Base-by-base conservation (phyloP, 2,888 invertebrate genomes). In the Malthinus seriepunctatus region DNA sequence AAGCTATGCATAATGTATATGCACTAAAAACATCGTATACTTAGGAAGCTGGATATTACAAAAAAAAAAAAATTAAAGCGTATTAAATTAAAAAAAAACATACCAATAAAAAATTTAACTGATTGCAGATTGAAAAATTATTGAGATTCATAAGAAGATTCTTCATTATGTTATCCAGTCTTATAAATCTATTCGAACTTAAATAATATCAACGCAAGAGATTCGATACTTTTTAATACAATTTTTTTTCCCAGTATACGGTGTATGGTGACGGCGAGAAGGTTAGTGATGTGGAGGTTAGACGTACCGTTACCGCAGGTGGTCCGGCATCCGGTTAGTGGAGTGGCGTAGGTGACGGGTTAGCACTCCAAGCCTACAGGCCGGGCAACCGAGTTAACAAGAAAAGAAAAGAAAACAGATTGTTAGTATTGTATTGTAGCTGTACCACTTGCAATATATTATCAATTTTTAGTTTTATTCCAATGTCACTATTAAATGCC, bases 281-380 rank as follows among this genome's bases (percentile, higher is more conserved):
- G 63, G 74, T 74, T 76, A 76, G 76, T 77, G 76, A 76, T 76
- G 76, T 76, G 72, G 39, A 73, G 67, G 75, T 75, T 75, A 73
- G 74, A 77, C 77, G 73, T 77, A 77, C 77, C 76, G 76, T 75
- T 76, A 76, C 77, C 76, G 74, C 71, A 71, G 73, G 69, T 71
- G 73, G 73, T 73, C 74, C 72, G 74, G 72, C 70, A 70, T 71
- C 71, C 71, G 72, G 75, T 75, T 76, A 76, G 75, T 74, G 70
- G 73, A 68, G 82, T 82, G 82, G 73, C 73, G 71, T 69, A 71
- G 72, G 76, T 76, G 76, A 73, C 73, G 73, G 71, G 86, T 88
- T 88, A 88, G 88, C 88, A 88, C 88, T 87, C 88, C 83, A 83
- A 83, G 87, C 88, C 88, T 88, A 88, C 73, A 76, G 76, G 76